Evolutionary conservation across 2,888 invertebrate genomes (phyloP).

Genomic region (Liopterus haemorrhoidalis): DNA sequence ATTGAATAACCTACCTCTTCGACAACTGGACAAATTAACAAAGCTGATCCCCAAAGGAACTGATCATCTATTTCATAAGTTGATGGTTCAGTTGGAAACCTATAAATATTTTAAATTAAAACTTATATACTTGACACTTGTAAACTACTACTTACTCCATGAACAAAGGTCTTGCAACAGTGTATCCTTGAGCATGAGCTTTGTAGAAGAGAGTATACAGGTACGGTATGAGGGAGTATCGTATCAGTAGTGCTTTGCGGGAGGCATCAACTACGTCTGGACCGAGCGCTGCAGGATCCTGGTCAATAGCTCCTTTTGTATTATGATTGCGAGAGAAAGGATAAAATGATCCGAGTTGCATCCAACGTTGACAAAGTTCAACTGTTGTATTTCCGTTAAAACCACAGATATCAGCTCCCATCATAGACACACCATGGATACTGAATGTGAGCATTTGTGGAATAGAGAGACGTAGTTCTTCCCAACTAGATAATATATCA

Average conservation of each 20-base stretch:
- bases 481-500: constrained; percentile 64
- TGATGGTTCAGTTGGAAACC: constrained; percentile 55
- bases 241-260: constrained; percentile 54
- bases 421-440: constrained; percentile 73
- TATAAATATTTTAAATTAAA: constrained; percentile 38
- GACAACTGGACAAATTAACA: constrained; percentile 70
- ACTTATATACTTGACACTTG: too few relatives aligned
- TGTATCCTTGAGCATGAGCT: constrained; percentile 63
- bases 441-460: constrained; percentile 65
- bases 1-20: constrained; percentile 50
- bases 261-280: constrained; percentile 60
- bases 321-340: constrained; percentile 84
- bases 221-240: constrained; percentile 71
- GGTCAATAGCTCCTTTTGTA: constrained; percentile 60
- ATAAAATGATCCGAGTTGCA: constrained; percentile 81
- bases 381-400: constrained; percentile 68
- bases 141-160: constrained; percentile 74
- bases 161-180: constrained; percentile 72
- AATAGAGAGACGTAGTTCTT: constrained; percentile 61
- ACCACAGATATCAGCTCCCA: constrained; percentile 82
- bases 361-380: constrained; percentile 73
- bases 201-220: constrained; percentile 73
- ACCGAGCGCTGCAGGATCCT: constrained; percentile 79
- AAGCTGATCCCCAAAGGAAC: constrained; percentile 68
- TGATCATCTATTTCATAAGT: constrained; percentile 66